These are phyloP conservation scores for Drosophila persimilis DNA, from an alignment of 1,140 invertebrate species.

Conservation along the genomic window DNA sequence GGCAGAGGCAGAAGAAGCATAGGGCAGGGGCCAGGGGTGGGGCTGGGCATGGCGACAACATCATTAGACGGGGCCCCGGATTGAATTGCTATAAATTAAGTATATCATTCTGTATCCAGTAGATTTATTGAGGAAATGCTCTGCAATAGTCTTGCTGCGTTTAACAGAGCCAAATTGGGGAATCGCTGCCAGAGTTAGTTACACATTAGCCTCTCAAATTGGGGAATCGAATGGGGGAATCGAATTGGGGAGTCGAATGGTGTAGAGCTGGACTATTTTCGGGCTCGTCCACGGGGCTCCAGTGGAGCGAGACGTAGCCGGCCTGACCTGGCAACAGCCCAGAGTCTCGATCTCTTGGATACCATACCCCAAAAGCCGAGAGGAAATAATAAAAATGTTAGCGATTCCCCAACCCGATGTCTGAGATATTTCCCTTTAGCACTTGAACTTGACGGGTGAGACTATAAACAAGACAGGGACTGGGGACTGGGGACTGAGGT, in stretches of 20 bases:
- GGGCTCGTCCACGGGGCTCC: conserved; percentile 28
- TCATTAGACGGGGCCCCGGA: conserved; percentile 51
- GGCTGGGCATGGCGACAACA: conserved; percentile 57
- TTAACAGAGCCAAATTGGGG: conserved; percentile 61
- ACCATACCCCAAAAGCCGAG: conserved; percentile 3
- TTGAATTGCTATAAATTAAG: conserved; percentile 32
- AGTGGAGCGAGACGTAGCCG: conserved; percentile 53
- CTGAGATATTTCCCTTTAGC: conserved; percentile 70
- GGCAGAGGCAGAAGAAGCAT: conserved; percentile 10
- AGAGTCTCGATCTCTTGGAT: neutral
- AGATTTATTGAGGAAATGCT: conserved; percentile 69
- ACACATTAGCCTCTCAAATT: conserved; percentile 31
- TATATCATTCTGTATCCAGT: conserved; percentile 24
- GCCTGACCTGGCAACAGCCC: conserved; percentile 39
- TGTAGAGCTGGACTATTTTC: conserved; percentile 29
- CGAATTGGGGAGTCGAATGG: too few species aligned
- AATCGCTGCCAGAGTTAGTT: conserved; percentile 18
- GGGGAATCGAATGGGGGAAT: neutral
- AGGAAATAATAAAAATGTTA: conserved; percentile 78
- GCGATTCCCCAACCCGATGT: conserved; percentile 41
- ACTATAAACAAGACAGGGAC: conserved; percentile 33
- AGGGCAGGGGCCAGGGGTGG: conserved; percentile 37
- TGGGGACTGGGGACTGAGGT: neutral
- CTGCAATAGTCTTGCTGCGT: conserved; percentile 70
- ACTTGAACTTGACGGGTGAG: conserved; percentile 76